Evolutionary conservation across 2,888 invertebrate species (phyloP).

Genomic region (Phaedon cochleariae): DNA sequence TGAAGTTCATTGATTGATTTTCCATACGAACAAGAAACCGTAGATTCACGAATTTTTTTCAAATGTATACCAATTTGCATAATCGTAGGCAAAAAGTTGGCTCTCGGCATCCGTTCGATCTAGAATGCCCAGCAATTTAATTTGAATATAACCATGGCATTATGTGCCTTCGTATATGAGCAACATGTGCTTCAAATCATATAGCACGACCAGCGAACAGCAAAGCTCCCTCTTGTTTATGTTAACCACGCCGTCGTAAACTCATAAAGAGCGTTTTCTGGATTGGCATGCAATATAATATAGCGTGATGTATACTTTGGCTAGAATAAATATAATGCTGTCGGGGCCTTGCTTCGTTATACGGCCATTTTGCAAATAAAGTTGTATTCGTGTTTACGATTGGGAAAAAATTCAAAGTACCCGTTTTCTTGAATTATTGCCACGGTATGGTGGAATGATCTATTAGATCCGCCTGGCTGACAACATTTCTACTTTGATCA

Average conservation of each 20-base stretch:
- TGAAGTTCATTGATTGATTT: constrained; percentile 27
- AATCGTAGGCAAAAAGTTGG: constrained; percentile 37
- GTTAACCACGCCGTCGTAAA: constrained; percentile 51
- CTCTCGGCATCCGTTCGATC: constrained; percentile 38
- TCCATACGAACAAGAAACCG: constrained; percentile 26
- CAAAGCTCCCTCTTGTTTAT: constrained; percentile 54
- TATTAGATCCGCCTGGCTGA: constrained; percentile 5
- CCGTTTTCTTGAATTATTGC: constrained; percentile 32
- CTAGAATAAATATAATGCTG: constrained; percentile 34
- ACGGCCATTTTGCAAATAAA: constrained; percentile 41
- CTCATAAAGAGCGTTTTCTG: constrained; percentile 52
- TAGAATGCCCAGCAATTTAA: constrained; percentile 49
- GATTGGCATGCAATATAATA: constrained; percentile 46
- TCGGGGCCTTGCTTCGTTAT: constrained; percentile 19
- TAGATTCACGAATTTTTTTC: constrained; percentile 35
- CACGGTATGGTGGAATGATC: constrained; percentile 3
- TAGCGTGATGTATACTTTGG: constrained; percentile 39
- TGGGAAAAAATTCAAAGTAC: constrained; percentile 32
- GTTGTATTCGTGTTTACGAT: constrained; percentile 37
- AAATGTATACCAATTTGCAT: constrained; percentile 39
- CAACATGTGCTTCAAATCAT: constrained; percentile 57
- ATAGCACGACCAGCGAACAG: constrained; percentile 51
- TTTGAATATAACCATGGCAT: constrained; percentile 54
- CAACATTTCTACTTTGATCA: not conserved
- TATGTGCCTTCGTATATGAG: constrained; percentile 43